These are phyloP conservation scores for Orchesella flavescens DNA, from an alignment of 2,888 invertebrate genomes.

Conservation along the genomic window DNA sequence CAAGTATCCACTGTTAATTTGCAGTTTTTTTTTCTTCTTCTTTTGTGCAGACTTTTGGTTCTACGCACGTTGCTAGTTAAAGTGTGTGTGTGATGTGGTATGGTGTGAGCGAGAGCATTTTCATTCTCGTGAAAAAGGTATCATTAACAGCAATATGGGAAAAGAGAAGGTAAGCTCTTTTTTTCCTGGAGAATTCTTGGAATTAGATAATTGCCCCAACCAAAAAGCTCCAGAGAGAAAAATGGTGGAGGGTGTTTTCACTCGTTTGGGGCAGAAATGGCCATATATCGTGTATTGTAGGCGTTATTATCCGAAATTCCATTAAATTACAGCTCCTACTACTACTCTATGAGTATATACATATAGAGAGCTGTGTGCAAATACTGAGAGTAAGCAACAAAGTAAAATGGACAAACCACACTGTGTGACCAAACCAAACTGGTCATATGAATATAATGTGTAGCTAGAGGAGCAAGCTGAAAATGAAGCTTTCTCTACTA, in stretches of 20 bases:
- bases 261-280: slow-evolving; percentile 40
- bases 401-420: background rate
- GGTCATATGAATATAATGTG: slow-evolving; percentile 51
- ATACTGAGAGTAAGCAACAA: background rate
- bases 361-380: background rate
- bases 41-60: slow-evolving; percentile 1
- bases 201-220: slow-evolving; percentile 56
- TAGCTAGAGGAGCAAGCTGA: slow-evolving; percentile 21
- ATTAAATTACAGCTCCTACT: slow-evolving; percentile 40
- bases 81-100: background rate
- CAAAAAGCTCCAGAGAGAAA: slow-evolving; percentile 8
- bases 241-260: slow-evolving; percentile 31
- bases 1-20: slow-evolving; percentile 46
- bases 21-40: slow-evolving; percentile 13
- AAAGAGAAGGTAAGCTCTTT: background rate
- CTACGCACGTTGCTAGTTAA: background rate
- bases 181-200: slow-evolving; percentile 22
- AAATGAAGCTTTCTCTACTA: background rate
- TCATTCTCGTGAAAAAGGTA: background rate
- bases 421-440: slow-evolving; percentile 11
- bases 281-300: slow-evolving; percentile 45
- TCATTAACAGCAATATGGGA: background rate
- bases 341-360: background rate
- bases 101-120: background rate
- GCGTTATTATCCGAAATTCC: slow-evolving; percentile 46